Percentiles rank a stretch among this genome's conserved stretches.
Evolutionary conservation across 2,797 vertebrate genomes (phyloP).

Genomic region (Columba guinea): DNA sequence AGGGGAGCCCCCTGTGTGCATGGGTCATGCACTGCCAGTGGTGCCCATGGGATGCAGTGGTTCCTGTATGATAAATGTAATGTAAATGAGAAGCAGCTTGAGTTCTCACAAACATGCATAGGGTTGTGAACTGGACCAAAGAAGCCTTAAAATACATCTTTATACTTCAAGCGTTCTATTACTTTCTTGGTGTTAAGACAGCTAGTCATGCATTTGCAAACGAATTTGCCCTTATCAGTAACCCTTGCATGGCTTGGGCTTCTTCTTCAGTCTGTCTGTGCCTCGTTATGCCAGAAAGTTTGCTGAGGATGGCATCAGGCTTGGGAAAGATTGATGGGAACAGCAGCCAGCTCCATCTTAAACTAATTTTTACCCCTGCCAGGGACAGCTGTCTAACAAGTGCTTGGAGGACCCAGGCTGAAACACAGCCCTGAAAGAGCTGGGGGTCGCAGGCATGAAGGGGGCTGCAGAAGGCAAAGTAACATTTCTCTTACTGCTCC

Average conservation of each 20-base stretch:
- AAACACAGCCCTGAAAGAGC: neutral
- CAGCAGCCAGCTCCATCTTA: constrained; percentile 4
- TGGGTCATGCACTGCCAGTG: neutral
- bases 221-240: neutral
- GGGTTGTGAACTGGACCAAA: neutral
- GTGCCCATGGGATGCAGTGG: accelerated
- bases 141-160: neutral
- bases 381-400: neutral
- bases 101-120: neutral
- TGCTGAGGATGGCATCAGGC: neutral
- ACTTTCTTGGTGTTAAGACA: neutral
- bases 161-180: neutral
- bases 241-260: neutral
- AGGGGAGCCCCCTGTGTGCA: neutral
- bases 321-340: neutral
- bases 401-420: neutral
- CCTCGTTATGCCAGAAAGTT: neutral
- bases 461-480: neutral
- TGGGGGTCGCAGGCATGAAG: neutral
- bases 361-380: neutral
- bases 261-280: neutral
- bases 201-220: neutral
- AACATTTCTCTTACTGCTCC: neutral
- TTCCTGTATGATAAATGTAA: accelerated
- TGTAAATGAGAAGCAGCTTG: accelerated